Conservation (phyloP, 2,113 vertebrate genomes). For the Polyodon spathula region DNA sequence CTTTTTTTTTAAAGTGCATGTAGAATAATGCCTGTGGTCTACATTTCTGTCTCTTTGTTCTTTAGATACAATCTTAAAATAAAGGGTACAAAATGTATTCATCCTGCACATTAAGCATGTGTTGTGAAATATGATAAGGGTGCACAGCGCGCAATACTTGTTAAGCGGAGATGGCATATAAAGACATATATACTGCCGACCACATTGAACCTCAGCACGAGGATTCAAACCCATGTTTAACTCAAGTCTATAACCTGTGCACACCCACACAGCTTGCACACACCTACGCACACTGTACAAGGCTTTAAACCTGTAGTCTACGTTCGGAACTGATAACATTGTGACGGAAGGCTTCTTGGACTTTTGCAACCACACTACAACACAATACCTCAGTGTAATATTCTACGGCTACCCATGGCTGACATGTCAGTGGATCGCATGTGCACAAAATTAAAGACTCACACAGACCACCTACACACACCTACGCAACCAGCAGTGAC, state of each 20-base stretch:
- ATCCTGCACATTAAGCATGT: slow-evolving; percentile 20
- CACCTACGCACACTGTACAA: slow-evolving; percentile 37
- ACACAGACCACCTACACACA: slow-evolving; percentile 18
- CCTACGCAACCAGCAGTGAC: slow-evolving; percentile 39
- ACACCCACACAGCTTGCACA: slow-evolving; percentile 47
- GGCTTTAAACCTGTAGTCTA: background rate
- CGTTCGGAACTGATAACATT: background rate
- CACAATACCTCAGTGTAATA: slow-evolving; percentile 5
- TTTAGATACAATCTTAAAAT: slow-evolving; percentile 49
- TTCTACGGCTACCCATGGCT: slow-evolving; percentile 31
- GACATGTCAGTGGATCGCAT: slow-evolving; percentile 19
- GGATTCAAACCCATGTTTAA: slow-evolving; percentile 40
- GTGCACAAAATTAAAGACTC: slow-evolving; percentile 19
- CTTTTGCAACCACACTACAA: slow-evolving; percentile 39
- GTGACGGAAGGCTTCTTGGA: slow-evolving; percentile 31
- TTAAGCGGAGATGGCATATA: background rate
- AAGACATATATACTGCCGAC: slow-evolving; percentile 18
- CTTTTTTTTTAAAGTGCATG: slow-evolving; percentile 43
- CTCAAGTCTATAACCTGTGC: slow-evolving; percentile 42
- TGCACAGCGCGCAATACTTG: background rate
- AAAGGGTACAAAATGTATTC: slow-evolving; percentile 15
- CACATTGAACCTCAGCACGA: slow-evolving; percentile 38
- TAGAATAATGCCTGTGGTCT: slow-evolving; percentile 36
- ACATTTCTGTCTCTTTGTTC: slow-evolving; percentile 33
- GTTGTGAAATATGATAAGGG: background rate